Evolutionary conservation across 2,888 invertebrate genomes (phyloP).

Genomic region (Chirona hameri): DNA sequence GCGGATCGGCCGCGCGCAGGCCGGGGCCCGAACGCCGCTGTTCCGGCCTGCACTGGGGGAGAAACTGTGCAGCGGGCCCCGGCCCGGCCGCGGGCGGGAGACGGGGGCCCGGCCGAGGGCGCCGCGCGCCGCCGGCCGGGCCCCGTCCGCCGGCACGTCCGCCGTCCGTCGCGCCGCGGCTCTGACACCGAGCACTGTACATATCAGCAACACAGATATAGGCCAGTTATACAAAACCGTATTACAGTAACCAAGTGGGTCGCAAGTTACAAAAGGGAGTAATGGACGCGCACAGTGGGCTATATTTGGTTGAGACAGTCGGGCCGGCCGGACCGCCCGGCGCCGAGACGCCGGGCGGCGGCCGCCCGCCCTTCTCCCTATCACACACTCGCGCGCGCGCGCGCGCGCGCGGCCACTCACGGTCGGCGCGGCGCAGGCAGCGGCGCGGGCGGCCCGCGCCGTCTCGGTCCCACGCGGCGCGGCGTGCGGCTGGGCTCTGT

Average conservation of each 20-base stretch:
- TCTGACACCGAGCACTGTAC: background rate
- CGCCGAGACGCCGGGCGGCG: background rate
- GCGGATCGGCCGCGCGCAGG: background rate
- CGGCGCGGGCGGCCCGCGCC: background rate
- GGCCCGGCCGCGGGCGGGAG: background rate
- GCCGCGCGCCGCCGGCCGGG: background rate
- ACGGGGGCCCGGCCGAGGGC: background rate
- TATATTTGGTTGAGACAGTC: constrained; percentile 3
- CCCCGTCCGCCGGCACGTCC: background rate
- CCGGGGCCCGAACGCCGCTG: constrained; percentile 1
- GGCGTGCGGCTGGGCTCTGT: background rate
- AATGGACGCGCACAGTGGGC: background rate
- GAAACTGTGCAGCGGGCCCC: background rate
- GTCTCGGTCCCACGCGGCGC: too few species aligned
- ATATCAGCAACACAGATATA: constrained; percentile 1
- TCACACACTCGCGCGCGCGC: constrained; percentile 1
- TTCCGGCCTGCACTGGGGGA: background rate
- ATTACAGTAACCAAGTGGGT: background rate
- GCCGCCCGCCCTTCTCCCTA: background rate
- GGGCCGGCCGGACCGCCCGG: background rate
- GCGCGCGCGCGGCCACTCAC: background rate
- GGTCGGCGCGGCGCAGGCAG: background rate
- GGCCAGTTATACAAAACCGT: constrained; percentile 5
- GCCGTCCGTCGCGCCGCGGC: background rate
- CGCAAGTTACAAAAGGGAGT: constrained; percentile 10